phyloP scores from a whole-genome alignment of 2,888 invertebrate species.

The Opisthograptis luteolata region DNA sequence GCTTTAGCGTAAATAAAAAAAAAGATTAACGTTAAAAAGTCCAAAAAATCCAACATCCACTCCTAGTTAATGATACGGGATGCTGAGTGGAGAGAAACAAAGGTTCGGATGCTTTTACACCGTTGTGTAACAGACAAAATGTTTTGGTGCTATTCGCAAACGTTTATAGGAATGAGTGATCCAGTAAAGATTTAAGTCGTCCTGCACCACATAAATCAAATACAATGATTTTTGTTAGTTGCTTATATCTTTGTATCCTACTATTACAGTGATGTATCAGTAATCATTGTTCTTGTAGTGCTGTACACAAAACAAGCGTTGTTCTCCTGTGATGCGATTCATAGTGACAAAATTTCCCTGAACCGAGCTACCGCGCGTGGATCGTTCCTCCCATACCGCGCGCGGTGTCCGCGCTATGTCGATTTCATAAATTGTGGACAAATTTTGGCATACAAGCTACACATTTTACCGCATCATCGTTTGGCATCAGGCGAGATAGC shows the following conservation, averaged over 20 bases:
- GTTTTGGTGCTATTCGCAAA: too few species aligned
- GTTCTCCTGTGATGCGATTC: neutral
- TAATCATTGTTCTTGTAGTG: neutral
- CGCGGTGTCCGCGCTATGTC: neutral
- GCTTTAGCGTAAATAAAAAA: constrained; percentile 75
- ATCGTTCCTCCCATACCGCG: neutral
- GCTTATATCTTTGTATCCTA: too few species aligned
- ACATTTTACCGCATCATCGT: too few species aligned
- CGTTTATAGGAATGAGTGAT: too few species aligned
- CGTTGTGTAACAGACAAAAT: constrained; percentile 48
- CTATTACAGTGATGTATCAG: neutral
- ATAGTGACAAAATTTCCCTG: neutral
- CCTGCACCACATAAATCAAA: too few species aligned
- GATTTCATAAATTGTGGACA: neutral
- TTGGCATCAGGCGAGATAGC: too few species aligned
- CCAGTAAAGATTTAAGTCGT: too few species aligned
- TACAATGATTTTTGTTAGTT: too few species aligned
- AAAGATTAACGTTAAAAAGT: constrained; percentile 79
- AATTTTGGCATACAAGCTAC: too few species aligned
- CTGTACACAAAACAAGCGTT: neutral
- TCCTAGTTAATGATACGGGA: constrained; percentile 84
- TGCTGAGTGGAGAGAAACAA: constrained; percentile 80
- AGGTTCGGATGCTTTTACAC: constrained; percentile 67
- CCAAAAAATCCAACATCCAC: constrained; percentile 75
- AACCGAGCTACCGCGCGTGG: neutral